Evolutionary conservation across 2,113 vertebrate species (phyloP).

Genomic region (Trichechus manatus): DNA sequence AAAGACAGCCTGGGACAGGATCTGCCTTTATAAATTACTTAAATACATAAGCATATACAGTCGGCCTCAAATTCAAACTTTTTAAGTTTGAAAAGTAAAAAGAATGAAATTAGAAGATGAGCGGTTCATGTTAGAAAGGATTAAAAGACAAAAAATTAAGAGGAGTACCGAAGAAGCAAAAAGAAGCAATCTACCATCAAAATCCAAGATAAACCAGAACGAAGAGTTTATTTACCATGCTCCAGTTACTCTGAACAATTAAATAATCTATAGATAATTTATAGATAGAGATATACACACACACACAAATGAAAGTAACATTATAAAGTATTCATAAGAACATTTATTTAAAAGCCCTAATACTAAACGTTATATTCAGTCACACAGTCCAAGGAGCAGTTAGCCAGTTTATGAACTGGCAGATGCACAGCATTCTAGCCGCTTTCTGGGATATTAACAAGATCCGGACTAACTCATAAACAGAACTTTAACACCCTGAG

Average conservation of each 20-base stretch:
- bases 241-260: conserved; percentile 64
- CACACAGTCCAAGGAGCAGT: conserved; percentile 75
- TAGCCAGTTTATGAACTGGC: conserved; percentile 76
- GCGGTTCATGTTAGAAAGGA: conserved; percentile 37
- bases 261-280: not conserved
- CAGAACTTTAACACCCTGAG: conserved; percentile 81
- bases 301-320: not conserved
- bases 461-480: conserved; percentile 78
- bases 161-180: conserved; percentile 56
- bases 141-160: conserved; percentile 47
- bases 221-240: conserved; percentile 38
- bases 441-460: conserved; percentile 80
- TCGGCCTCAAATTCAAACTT: conserved; percentile 39
- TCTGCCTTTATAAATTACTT: not conserved
- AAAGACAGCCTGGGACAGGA: not conserved
- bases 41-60: not conserved
- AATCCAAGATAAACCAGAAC: conserved; percentile 60
- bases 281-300: not conserved
- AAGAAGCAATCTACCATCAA: conserved; percentile 54
- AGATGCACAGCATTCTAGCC: conserved; percentile 73
- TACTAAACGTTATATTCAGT: conserved; percentile 80
- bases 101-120: conserved; percentile 14
- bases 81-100: conserved; percentile 54
- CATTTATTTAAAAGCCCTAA: conserved; percentile 66
- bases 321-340: conserved; percentile 68